Base-by-base conservation (phyloP, 2,113 vertebrate genomes). In the Anoplopoma fimbria region DNA sequence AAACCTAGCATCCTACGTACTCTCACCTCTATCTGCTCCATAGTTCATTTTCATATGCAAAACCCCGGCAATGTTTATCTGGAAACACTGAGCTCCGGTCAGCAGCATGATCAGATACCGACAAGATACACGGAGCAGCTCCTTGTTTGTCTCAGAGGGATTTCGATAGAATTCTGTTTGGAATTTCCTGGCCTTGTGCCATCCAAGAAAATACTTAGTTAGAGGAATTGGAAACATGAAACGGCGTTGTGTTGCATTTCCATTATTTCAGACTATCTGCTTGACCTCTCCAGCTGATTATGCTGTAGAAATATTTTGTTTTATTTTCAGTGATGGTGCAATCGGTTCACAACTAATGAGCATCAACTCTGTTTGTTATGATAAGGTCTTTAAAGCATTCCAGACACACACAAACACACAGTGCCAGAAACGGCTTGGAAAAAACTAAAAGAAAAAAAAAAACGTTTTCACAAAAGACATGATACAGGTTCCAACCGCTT, bases 21-120 rank as follows among this genome's bases (percentile, higher is more conserved):
- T 63, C 58, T 73, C 88, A 89, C 69, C 76, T 88, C 87, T 83
- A 87, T 69, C 78, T 40, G 45, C 75, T 71, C 75, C 65, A n/a
- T 51, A 49, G 47, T 70, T 91, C 42, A 90, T 89, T 90, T 91
- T 86, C 79, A 76, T 87, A 88, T 89, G 86, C 81, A 92, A 87
- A 90, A 78, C 55, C n/a, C 15, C 0, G 49, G 25, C 45, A 72
- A 17, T 77, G 87, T 88, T 75, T 79, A 64, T 82, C 69, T 84
- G 87, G 49, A 83, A 74, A 36, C 31, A n/a, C 67, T 67, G 78
- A 40, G 53, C 75, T 77, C 79, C 31, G 58, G 58, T 77, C 80
- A 82, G 73, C 17, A 7, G 6, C 74, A 15, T 14, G 62, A 77
- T 63, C 67, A 74, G 71, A 85, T 78, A 77, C 14, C 1, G 13